Conservation (phyloP, 2,888 invertebrate species). For the Hybos culiciformis region DNA sequence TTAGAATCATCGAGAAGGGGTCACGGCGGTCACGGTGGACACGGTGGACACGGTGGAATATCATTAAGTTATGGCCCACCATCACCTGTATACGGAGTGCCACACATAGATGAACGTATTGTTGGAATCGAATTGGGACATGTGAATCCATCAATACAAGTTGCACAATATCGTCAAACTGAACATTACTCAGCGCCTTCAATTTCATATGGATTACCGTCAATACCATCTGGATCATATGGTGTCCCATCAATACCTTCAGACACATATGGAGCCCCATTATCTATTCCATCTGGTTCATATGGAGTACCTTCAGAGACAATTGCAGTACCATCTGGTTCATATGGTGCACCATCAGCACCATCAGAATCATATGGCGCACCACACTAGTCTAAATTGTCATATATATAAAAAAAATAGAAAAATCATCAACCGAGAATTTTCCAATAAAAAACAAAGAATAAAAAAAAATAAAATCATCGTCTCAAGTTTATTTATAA, state of each 20-base stretch:
- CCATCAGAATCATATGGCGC: constrained; percentile 39
- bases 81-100: constrained; percentile 46
- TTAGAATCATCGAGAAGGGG: constrained; percentile 36
- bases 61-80: constrained; percentile 28
- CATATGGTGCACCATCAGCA: constrained; percentile 40
- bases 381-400: not conserved
- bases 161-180: constrained; percentile 61
- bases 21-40: constrained; percentile 35
- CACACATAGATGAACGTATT: constrained; percentile 54
- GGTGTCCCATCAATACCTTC: constrained; percentile 13
- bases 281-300: constrained; percentile 12
- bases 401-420: not conserved
- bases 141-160: constrained; percentile 65
- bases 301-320: constrained; percentile 10
- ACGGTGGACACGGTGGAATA: constrained; percentile 15
- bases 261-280: constrained; percentile 12
- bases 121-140: constrained; percentile 67
- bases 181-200: constrained; percentile 34
- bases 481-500: not conserved
- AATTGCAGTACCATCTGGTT: constrained; percentile 29
- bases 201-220: constrained; percentile 50
- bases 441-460: not conserved
- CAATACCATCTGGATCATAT: constrained; percentile 11
- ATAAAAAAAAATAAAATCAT: not conserved
- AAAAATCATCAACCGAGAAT: not conserved